phyloP scores from a whole-genome alignment of 1,140 invertebrate genomes.

The Tetranychus urticae region DNA sequence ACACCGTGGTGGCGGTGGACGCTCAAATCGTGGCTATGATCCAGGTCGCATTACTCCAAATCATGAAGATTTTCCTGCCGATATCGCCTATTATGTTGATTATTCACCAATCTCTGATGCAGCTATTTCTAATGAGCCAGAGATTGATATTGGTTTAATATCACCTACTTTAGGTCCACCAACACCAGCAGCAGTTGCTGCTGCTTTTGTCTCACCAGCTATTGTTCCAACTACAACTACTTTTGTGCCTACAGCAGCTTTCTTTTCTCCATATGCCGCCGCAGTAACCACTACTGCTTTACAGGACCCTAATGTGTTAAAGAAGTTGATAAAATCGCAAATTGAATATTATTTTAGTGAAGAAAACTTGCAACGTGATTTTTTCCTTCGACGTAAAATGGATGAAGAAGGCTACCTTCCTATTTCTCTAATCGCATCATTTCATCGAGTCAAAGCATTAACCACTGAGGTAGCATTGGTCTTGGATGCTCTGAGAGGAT shows the following conservation, averaged over 20 bases:
- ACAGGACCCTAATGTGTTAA: not conserved
- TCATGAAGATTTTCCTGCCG: not conserved
- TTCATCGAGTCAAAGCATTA: conserved; percentile 68
- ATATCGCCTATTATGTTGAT: not conserved
- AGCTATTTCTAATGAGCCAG: not conserved
- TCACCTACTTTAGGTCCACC: not conserved
- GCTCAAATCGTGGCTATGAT: not conserved
- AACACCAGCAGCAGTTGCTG: not conserved
- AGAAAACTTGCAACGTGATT: conserved; percentile 83
- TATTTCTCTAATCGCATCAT: conserved; percentile 75
- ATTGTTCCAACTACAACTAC: not conserved
- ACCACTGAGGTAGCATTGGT: conserved; percentile 62
- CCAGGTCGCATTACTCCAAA: not conserved
- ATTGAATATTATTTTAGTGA: conserved; percentile 93
- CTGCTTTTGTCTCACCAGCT: not conserved
- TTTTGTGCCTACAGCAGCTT: not conserved
- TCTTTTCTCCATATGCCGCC: not conserved
- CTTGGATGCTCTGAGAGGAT: conserved; percentile 47
- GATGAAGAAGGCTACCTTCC: conserved; percentile 73
- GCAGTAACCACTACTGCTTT: not conserved
- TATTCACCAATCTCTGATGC: not conserved
- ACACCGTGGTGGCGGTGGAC: not conserved
- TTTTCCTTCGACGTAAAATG: conserved; percentile 92
- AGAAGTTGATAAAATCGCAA: not conserved
- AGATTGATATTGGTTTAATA: not conserved